Conservation (phyloP, 2,888 invertebrate genomes). For the Drosophila suboccidentalis region DNA sequence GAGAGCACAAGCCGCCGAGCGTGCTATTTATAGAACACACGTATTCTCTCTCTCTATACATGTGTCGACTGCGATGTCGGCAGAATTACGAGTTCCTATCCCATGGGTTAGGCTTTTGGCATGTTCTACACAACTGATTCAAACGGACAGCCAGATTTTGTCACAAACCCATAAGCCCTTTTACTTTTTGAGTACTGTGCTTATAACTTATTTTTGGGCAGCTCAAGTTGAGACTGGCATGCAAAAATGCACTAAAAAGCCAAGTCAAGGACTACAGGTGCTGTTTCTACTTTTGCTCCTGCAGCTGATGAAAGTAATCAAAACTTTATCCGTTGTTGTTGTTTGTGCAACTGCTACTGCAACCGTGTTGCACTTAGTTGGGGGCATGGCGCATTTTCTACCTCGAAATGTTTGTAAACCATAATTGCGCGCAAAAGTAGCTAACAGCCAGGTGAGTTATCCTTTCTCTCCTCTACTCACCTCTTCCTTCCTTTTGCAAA, state of each 20-base stretch:
- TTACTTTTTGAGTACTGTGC: not conserved
- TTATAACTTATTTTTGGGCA: conserved; percentile 1
- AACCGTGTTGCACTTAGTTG: conserved; percentile 46
- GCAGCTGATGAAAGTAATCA: conserved; percentile 74
- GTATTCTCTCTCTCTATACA: too few relatives aligned
- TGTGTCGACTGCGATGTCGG: too few relatives aligned
- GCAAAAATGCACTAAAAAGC: conserved; percentile 26
- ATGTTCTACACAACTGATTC: too few relatives aligned
- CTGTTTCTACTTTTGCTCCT: conserved; percentile 6
- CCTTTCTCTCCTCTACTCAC: not conserved
- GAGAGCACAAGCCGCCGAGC: too few relatives aligned
- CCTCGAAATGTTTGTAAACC: conserved; percentile 67
- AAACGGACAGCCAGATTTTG: not conserved
- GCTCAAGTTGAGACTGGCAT: conserved; percentile 21
- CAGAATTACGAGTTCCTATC: too few relatives aligned
- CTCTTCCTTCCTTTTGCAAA: not conserved
- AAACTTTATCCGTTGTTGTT: conserved; percentile 65
- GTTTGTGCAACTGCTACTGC: conserved; percentile 70
- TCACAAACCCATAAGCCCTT: not conserved
- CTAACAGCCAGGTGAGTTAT: conserved; percentile 40
- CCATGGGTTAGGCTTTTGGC: too few relatives aligned
- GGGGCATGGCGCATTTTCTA: conserved; percentile 1
- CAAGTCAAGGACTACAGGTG: conserved; percentile 42
- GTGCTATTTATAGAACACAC: too few relatives aligned
- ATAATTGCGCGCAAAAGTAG: conserved; percentile 74